These are phyloP conservation scores for Epizoanthus ramosus DNA, from an alignment of 92 coral and sea anemone species.

Conservation along the genomic window DNA sequence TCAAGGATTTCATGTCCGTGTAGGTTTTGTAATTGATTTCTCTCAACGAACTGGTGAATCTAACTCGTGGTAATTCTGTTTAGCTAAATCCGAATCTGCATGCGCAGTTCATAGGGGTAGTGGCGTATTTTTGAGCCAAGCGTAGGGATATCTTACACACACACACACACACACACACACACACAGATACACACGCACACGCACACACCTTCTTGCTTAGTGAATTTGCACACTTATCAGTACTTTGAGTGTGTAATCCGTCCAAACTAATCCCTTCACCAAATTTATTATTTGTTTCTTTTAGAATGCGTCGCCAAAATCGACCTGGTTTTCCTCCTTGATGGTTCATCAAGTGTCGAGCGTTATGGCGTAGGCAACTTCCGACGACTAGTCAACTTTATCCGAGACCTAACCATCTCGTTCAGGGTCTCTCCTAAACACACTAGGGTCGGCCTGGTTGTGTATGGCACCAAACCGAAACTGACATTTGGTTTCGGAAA, in stretches of 20 bases:
- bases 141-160: too few relatives aligned
- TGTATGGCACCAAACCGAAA: slow-evolving; percentile 64
- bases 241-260: neutral
- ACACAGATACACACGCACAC: too few relatives aligned
- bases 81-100: too few relatives aligned
- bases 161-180: too few relatives aligned
- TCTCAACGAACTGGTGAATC: too few relatives aligned
- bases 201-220: too few relatives aligned
- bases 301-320: slow-evolving; percentile 75
- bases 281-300: neutral
- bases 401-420: slow-evolving; percentile 70
- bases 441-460: slow-evolving; percentile 68
- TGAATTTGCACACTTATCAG: too few relatives aligned
- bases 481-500: slow-evolving; percentile 62
- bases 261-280: neutral
- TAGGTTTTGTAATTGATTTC: too few relatives aligned
- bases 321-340: slow-evolving; percentile 85
- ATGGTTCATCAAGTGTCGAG: slow-evolving; percentile 86
- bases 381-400: slow-evolving; percentile 71
- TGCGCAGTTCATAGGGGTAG: too few relatives aligned
- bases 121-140: too few relatives aligned
- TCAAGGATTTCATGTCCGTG: too few relatives aligned
- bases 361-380: slow-evolving; percentile 88
- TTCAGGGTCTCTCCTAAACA: slow-evolving; percentile 74
- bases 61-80: too few relatives aligned